Evolutionary conservation across 2,113 vertebrate species (phyloP), one percentile per base, ranked within the genome.

Genomic region (Proterorhinus semilunaris): DNA sequence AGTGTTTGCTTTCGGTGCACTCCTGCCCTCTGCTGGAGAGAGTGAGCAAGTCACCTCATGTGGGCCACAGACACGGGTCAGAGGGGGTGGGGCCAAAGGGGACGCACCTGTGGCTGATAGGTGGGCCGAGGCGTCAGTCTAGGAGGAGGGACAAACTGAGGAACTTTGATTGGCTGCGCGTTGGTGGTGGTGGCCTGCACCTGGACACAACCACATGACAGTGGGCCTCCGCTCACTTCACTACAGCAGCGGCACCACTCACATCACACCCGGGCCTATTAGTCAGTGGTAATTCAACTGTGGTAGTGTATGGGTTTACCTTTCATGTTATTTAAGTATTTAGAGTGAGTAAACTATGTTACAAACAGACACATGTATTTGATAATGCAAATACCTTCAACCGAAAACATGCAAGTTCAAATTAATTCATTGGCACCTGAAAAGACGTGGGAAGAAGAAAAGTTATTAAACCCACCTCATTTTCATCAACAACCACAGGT

Each of bases 111-210:
- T 89, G 95, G 96, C 92, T 97, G 96, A 90, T 95, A 97, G 91
- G 95, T 95, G 89, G 96, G 96, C 83, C 96, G 96, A 91, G 96
- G 95, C 91, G 94, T 99, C 90, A 98, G 94, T 94, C 96, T 95
- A 90, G 97, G 96, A 95, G 97, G 97, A 91, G 96, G 96, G 87
- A 98, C 97, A 94, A 99, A 99, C 92, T 99, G 96, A 91, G 96
- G 97, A 93, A 99, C 97, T 97, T 97, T 99, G 93, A 99, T 99
- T 92, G 95, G 95, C 90, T 96, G 96, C 90, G 93, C 90, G 73
- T 83, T 76, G 83, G 86, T 92, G 86, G 90, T 76, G 52, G 95
- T 94, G 92, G 96, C 94, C 93, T 99, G 96, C 92, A 99, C 95
- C 96, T 97, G 95, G 93, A 91, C 81, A 83, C 92, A 86, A 92